Base-by-base conservation (phyloP, 2,888 invertebrate genomes). In the Melanotus villosus region DNA sequence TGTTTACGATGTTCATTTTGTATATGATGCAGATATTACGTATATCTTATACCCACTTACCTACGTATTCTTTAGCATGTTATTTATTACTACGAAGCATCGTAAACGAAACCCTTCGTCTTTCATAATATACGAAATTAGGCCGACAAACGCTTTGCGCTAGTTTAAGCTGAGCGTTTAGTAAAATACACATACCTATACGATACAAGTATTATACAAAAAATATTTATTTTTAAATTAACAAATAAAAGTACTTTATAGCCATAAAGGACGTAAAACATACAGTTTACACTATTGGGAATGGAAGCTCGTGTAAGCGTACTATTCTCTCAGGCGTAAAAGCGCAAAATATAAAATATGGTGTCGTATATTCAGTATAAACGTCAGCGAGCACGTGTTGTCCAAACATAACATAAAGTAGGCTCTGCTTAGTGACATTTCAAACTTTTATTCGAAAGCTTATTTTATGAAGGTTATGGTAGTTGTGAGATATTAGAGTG, bases 381-480 rank as follows among this genome's bases (percentile, higher is more conserved):
- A 82, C 79, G 82, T 82, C 81, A 79, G 72, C 72, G 70, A 82
- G 82, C 83, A 83, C 82, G 82, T 83, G 83, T 82, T 82, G 82
- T 82, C 81, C 81, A 81, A 82, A 83, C 79, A 80, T 81, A 81
- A 82, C 82, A 81, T 82, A 81, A 80, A 81, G 75, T 79, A 80
- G 80, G 82, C 80, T 79, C 77, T 79, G 78, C 77, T 80, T 77
- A 79, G 80, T 76, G 81, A 79, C 80, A 78, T 80, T 81, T 79
- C 79, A 80, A 81, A 81, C 78, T 80, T 81, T 80, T 78, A 79
- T 78, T 79, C 73, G 76, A 73, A 71, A 76, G 75, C 74, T 68
- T 74, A 72, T 73, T 77, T 78, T 77, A 75, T 76, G 76, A 72
- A 74, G 73, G 72, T 70, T 71, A 74, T 68, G 60, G 65, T 50